phyloP scores from a whole-genome alignment of 1,140 invertebrate species.

The Dinothrombium tinctorium region DNA sequence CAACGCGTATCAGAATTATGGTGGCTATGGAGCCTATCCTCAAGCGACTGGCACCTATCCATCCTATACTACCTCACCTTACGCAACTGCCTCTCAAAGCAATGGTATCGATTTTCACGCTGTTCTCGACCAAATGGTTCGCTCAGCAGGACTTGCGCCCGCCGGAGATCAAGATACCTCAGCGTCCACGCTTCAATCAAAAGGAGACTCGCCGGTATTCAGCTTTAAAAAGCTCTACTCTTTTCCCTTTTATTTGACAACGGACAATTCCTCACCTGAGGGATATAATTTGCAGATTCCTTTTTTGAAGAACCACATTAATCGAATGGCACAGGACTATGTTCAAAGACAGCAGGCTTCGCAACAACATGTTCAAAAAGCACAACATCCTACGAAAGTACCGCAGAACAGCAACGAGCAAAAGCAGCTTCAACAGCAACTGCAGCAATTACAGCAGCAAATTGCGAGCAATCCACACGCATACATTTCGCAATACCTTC shows the following conservation, averaged over 20 bases:
- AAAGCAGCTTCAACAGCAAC: too few species aligned
- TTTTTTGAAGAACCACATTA: conserved; percentile 7
- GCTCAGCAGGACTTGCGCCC: conserved; percentile 11
- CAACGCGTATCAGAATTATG: background rate
- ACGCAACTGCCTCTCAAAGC: background rate
- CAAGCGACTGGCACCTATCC: background rate
- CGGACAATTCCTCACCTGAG: background rate
- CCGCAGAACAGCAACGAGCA: too few species aligned
- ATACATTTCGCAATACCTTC: too few species aligned
- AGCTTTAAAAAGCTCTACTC: conserved; percentile 8
- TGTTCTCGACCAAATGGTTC: conserved; percentile 11
- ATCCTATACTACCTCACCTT: background rate
- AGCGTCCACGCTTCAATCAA: background rate
- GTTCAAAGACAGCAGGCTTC: too few species aligned
- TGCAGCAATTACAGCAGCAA: too few species aligned
- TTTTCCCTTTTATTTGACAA: conserved; percentile 7
- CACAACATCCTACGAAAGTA: too few species aligned
- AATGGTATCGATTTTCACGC: conserved; percentile 10
- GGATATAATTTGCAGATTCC: conserved; percentile 5
- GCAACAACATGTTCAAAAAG: too few species aligned
- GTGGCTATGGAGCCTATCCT: background rate
- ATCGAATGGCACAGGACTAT: background rate
- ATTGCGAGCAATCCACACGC: too few species aligned
- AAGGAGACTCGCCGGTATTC: conserved; percentile 8
- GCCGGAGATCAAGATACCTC: conserved; percentile 13